A percentile compares a stretch with the other conserved stretches of the same genome.
These are phyloP conservation scores for Brotogeris chrysoptera DNA, from an alignment of 2,797 vertebrate genomes.

Conservation along the genomic window DNA sequence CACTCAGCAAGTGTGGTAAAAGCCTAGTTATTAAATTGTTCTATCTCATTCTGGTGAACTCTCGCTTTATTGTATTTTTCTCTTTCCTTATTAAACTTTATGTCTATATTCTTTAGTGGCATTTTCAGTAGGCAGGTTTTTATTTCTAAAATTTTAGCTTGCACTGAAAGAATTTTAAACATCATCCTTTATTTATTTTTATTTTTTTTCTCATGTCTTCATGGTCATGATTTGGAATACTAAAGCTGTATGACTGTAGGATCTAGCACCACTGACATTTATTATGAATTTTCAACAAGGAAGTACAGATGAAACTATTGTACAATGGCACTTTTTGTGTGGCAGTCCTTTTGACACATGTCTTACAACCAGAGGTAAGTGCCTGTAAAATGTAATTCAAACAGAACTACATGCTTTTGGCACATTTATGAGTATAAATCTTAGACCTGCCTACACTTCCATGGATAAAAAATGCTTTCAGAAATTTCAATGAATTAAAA, in stretches of 20 bases:
- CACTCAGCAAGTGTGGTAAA: background rate
- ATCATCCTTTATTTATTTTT: rapidly evolving
- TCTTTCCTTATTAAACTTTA: background rate
- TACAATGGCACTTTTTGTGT: background rate
- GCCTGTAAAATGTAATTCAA: background rate
- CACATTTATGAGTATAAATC: background rate
- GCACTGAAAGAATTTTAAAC: background rate
- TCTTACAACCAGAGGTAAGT: background rate
- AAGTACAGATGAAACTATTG: background rate
- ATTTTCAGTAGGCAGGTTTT: background rate
- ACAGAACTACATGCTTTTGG: background rate
- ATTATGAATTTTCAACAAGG: background rate
- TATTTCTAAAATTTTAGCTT: background rate
- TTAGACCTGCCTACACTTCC: background rate
- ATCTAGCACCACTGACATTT: background rate
- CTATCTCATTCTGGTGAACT: background rate
- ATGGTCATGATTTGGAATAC: background rate
- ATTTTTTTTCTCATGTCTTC: background rate
- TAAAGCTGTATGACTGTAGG: background rate
- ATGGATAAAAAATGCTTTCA: background rate
- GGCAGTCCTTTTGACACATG: background rate
- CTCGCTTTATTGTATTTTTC: background rate
- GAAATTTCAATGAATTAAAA: background rate
- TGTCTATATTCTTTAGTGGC: background rate
- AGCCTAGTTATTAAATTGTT: background rate